Base-by-base conservation (phyloP, 2,797 vertebrate genomes). In the Halcyon leucocephala region DNA sequence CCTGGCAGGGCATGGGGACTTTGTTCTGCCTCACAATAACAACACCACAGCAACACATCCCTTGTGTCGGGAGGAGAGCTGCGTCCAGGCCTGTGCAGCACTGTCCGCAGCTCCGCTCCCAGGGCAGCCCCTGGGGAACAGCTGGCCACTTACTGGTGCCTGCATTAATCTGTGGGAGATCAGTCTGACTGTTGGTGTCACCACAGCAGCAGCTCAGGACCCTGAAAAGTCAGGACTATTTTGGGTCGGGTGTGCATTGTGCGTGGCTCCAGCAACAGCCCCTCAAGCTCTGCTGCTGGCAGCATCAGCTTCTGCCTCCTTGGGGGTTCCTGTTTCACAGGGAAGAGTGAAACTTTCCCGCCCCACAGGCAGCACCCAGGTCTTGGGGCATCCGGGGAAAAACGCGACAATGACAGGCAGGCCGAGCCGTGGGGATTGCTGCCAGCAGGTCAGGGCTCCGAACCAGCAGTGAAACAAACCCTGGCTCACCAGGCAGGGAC, bases 21-120 rank as follows among this genome's bases (percentile, higher is more conserved):
- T 96, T 97, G 96, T 96, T 91, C 93, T 78, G 60, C 13, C 29
- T 72, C 70, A 92, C 67, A 91, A 88, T 33, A 60, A 66, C 52
- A 96, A 67, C 60, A 90, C 42, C 2, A 1, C 6, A 65, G 78
- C 46, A 61, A 88, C 60, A 87, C 86, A 83, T 64, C 61, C 79
- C 77, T 60, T 29, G 54, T 95, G 93, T 66, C 74, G 0, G 0
- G 44, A 12, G 5, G 28, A 72, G 52, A 90, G 86, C 61, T 24
- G 61, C 1, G 1, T n/a, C 52, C 78, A 28, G 69, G 81, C 57
- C 77, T 2, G 1, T 2, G 1, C 79, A 21, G 55, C 48, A 9
- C 62, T 62, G 61, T 82, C 83, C 31, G 86, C 81, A 89, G 77
- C 65, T 51, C 29, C n/a, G 3, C 8, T n/a, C 66, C 26, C 25